Conservation (phyloP, 2,888 invertebrate species). For the Amphipyra tragopoginis region DNA sequence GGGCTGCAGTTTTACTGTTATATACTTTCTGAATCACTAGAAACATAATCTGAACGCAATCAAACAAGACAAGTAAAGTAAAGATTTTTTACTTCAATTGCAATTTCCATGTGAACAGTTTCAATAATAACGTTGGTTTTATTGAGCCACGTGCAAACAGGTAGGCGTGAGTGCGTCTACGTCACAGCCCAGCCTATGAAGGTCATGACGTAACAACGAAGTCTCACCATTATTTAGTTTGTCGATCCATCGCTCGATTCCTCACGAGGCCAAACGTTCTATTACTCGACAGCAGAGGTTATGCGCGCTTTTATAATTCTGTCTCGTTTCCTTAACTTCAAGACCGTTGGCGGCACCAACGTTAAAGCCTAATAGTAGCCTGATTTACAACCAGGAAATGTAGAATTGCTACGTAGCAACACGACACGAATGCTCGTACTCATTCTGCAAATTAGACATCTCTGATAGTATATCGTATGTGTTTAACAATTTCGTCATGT, state of each 20-base stretch:
- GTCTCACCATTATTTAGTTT: constrained; percentile 82
- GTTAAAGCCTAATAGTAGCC: constrained; percentile 63
- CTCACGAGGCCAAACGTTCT: constrained; percentile 81
- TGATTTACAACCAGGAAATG: constrained; percentile 71
- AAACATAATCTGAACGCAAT: constrained; percentile 5
- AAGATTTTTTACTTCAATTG: constrained; percentile 40
- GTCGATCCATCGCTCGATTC: constrained; percentile 81
- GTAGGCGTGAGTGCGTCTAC: constrained; percentile 81
- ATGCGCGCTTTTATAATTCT: constrained; percentile 71
- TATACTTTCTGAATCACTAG: constrained; percentile 2
- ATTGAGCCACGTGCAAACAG: constrained; percentile 79
- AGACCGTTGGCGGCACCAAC: constrained; percentile 61
- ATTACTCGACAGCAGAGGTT: constrained; percentile 74
- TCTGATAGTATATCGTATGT: constrained; percentile 34
- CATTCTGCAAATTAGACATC: constrained; percentile 62
- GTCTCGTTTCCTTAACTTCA: constrained; percentile 73
- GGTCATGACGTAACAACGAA: constrained; percentile 85
- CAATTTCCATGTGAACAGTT: constrained; percentile 62
- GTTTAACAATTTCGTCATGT: constrained; percentile 6
- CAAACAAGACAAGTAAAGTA: constrained; percentile 18
- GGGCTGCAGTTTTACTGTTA: neutral
- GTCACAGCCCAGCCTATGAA: constrained; percentile 82
- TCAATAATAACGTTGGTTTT: constrained; percentile 68
- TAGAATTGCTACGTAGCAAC: constrained; percentile 52
- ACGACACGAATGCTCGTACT: constrained; percentile 58